Percentiles rank a stretch among this genome's conserved stretches.
Evolutionary conservation across 2,888 invertebrate genomes (phyloP).

Genomic region (Acanthosepion lycidas): DNA sequence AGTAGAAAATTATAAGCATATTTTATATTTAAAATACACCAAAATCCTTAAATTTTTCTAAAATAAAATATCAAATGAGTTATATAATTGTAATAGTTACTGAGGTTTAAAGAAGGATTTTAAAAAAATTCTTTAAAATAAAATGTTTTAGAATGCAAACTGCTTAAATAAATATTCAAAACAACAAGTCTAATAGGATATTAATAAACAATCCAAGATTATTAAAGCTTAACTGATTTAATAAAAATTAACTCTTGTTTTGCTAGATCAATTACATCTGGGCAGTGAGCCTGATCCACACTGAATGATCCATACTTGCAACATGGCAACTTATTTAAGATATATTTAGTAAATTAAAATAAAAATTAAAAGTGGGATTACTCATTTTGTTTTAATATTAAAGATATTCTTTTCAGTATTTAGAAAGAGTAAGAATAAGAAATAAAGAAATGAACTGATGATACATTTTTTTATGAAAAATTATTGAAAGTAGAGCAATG

Average conservation of each 20-base stretch:
- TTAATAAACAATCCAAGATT: background rate
- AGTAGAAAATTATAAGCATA: background rate
- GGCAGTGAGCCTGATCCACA: no score
- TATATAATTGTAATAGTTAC: background rate
- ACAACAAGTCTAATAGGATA: no score
- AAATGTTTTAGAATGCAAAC: background rate
- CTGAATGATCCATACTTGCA: no score
- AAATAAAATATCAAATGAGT: background rate
- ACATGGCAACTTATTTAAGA: no score
- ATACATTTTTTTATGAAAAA: background rate
- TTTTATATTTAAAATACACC: background rate
- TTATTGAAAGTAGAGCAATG: background rate
- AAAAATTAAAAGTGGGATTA: background rate
- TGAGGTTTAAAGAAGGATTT: background rate
- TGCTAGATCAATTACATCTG: no score
- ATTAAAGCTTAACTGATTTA: background rate
- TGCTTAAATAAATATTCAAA: background rate
- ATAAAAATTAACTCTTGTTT: background rate
- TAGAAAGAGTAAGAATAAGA: no score
- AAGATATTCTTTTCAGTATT: no score
- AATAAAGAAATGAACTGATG: no score
- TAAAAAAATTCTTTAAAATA: background rate
- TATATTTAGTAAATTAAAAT: no score
- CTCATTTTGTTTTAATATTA: background rate
- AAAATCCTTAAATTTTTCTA: background rate